Conservation (phyloP, 2,113 vertebrate genomes). For the Anolis sagrei region DNA sequence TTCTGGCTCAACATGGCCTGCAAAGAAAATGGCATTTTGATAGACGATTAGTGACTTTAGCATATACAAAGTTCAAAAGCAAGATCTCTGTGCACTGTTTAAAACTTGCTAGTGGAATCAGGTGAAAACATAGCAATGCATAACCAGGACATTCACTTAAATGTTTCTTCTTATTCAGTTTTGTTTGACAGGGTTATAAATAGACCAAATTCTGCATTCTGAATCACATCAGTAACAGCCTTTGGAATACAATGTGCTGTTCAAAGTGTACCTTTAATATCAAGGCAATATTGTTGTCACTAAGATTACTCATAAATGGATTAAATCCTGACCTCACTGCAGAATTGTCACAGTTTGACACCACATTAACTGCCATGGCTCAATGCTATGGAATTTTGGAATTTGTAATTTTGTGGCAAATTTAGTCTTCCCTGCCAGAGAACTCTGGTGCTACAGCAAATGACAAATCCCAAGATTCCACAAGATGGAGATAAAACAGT, state of each 20-base stretch:
- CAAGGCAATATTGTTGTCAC: background rate
- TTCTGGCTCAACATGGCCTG: conserved; percentile 88
- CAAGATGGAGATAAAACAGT: too few species aligned
- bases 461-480: too few species aligned
- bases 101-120: background rate
- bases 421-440: too few species aligned
- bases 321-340: background rate
- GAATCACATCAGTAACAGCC: background rate
- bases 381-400: too few species aligned
- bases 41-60: background rate
- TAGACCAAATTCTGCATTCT: background rate
- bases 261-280: background rate
- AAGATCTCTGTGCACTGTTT: background rate
- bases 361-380: too few species aligned
- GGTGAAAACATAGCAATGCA: background rate
- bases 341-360: too few species aligned
- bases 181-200: background rate
- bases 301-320: background rate
- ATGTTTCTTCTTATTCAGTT: background rate
- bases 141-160: too few species aligned
- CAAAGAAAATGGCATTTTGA: conserved; percentile 34
- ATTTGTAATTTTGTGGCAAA: too few species aligned
- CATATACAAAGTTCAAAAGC: background rate
- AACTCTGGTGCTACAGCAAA: too few species aligned
- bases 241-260: background rate